Evolutionary conservation across 2,113 vertebrate species (phyloP), one percentile per base, ranked within the genome.

Genomic region (Lontra canadensis): DNA sequence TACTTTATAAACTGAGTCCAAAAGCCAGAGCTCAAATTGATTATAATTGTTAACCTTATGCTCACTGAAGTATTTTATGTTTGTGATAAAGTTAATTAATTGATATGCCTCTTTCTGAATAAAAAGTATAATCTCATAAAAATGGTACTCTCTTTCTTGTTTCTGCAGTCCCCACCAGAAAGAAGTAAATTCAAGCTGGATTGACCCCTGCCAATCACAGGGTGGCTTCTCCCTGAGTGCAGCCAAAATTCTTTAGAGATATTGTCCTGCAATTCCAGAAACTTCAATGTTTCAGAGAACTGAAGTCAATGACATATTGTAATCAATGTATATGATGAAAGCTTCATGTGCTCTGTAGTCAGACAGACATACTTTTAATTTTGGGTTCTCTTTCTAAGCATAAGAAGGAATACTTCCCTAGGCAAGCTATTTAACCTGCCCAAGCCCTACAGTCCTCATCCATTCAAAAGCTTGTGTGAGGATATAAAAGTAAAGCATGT

Each of bases 381-480:
- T 93, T 86, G 26, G 18, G 63, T 85, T 87, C 59, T 94, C 71
- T 74, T 92, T 79, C 55, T 61, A 91, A 59, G 34, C 65, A 26
- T 69, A 83, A 69, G 83, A 81, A 90, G 10, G 18, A 81, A 69
- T 65, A 81, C 69, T 78, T 96, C 65, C 39, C 34, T 57, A 83
- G 69, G 47, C 49, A 88, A 96, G 63, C 80, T 94, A n/a, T 59
- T 89, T 73, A 94, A 85, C 55, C 34, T 86, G 52, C 11, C 25
- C 61, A 88, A 81, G 52, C 23, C 59, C 44, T 57, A 42, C 81
- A 23, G 26, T 71, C 26, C 23, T 67, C 25, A n/a, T 79, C 44
- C 96, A 34, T 55, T 92, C 76, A 80, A 95, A 94, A 74, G 34
- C 36, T 69, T n/a, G 25, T 65, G 6, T 47, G 13, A 76, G 25